Conservation (phyloP, 2,888 invertebrate genomes). For the Papilio gigon region DNA sequence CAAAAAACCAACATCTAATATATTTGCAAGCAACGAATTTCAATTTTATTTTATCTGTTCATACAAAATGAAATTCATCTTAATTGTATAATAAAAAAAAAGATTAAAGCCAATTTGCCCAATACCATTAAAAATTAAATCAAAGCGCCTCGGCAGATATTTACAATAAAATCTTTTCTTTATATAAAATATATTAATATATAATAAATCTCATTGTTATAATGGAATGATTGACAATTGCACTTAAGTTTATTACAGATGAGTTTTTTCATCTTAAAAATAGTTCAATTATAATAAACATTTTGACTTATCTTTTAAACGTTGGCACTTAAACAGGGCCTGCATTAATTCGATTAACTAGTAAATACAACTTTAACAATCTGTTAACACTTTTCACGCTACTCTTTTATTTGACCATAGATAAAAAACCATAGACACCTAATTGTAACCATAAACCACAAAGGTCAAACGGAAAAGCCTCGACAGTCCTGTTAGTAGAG, state of each 20-base stretch:
- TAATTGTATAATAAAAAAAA: slow-evolving; percentile 1
- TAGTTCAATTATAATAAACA: slow-evolving; percentile 31
- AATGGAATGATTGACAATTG: slow-evolving; percentile 41
- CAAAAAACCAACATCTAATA: not conserved
- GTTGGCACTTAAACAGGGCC: slow-evolving; percentile 25
- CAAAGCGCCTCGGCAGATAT: slow-evolving; percentile 13
- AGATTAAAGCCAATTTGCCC: slow-evolving; percentile 30
- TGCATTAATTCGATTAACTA: slow-evolving; percentile 15
- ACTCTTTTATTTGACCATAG: not conserved
- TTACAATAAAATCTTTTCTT: slow-evolving; percentile 37
- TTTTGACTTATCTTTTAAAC: not conserved
- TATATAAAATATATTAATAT: slow-evolving; percentile 36
- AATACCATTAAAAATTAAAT: slow-evolving; percentile 6
- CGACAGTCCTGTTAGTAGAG: no score
- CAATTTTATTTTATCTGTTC: not conserved
- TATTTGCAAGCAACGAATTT: not conserved
- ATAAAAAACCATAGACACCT: no score
- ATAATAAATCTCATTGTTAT: slow-evolving; percentile 33
- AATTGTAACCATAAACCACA: no score
- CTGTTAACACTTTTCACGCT: not conserved
- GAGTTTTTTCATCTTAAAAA: slow-evolving; percentile 35
- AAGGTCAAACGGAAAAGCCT: no score
- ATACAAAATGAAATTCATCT: not conserved
- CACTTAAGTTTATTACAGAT: slow-evolving; percentile 33
- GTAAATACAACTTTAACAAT: slow-evolving; percentile 7